Evolutionary conservation across 2,888 invertebrate genomes (phyloP).

Genomic region (Candidula unifasciata): DNA sequence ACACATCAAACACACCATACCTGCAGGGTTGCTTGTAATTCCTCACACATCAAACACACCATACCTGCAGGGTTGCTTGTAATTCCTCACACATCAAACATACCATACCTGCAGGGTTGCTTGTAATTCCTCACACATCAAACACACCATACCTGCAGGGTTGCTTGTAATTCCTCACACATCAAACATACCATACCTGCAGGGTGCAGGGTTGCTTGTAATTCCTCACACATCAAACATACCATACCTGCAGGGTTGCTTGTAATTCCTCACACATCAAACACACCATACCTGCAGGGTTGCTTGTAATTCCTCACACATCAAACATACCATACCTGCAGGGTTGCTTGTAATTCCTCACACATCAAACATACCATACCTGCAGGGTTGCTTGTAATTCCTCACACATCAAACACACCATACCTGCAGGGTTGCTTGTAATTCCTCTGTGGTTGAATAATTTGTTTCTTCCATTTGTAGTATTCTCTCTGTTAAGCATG

Average conservation of each 20-base stretch:
- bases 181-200: constrained; percentile 80
- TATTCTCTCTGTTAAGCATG: constrained; percentile 92
- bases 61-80: constrained; percentile 94
- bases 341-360: constrained; percentile 86
- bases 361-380: constrained; percentile 79
- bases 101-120: constrained; percentile 90
- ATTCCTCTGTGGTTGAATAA: constrained; percentile 80
- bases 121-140: constrained; percentile 80
- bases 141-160: constrained; percentile 85
- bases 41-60: constrained; percentile 60
- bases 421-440: constrained; percentile 94
- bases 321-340: constrained; percentile 83
- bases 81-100: constrained; percentile 69
- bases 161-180: constrained; percentile 84
- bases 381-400: constrained; percentile 92
- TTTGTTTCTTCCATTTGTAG: constrained; percentile 95
- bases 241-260: constrained; percentile 90
- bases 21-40: constrained; percentile 90
- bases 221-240: constrained; percentile 66
- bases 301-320: constrained; percentile 83
- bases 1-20: constrained; percentile 79
- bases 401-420: neutral
- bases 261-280: constrained; percentile 80
- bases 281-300: constrained; percentile 87
- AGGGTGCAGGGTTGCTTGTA: constrained; percentile 94